Percentiles rank a stretch among this genome's conserved stretches.
phyloP scores from a whole-genome alignment of 1,140 invertebrate species.

The Acromyrmex charruanus region DNA sequence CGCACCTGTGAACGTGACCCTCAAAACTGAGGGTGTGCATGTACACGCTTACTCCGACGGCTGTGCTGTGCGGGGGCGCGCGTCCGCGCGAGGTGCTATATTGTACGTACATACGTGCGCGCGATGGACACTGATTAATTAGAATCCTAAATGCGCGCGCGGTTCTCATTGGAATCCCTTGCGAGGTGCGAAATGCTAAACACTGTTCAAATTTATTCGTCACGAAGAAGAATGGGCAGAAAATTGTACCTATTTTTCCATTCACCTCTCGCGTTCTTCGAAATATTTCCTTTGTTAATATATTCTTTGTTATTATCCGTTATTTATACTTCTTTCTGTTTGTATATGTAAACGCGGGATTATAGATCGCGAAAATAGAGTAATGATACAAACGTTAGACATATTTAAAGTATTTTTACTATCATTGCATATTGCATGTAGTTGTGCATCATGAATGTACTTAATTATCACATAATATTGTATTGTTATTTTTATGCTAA shows the following conservation, averaged over 20 bases:
- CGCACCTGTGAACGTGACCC: conserved; percentile 85
- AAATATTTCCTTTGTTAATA: not conserved
- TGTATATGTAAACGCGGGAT: not conserved
- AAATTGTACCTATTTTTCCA: not conserved
- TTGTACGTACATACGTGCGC: conserved; percentile 18
- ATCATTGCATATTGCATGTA: not conserved
- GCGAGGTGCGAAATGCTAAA: conserved; percentile 8
- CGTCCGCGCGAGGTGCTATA: conserved; percentile 29
- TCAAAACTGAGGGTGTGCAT: conserved; percentile 81
- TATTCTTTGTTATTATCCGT: not conserved
- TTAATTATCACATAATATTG: no score
- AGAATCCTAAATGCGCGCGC: conserved; percentile 1
- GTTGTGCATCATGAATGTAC: no score
- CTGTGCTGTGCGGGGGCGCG: not conserved
- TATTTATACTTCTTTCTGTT: not conserved
- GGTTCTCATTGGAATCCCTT: conserved; percentile 1
- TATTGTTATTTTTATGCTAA: no score
- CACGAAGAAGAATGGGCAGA: not conserved
- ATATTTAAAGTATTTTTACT: not conserved
- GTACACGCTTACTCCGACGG: conserved; percentile 64
- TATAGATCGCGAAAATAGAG: not conserved
- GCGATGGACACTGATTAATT: conserved; percentile 55
- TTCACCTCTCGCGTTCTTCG: not conserved
- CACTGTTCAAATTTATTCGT: not conserved
- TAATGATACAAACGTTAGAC: not conserved